Base-by-base conservation (phyloP, 2,797 vertebrate genomes). In the Sebastes vulpes region DNA sequence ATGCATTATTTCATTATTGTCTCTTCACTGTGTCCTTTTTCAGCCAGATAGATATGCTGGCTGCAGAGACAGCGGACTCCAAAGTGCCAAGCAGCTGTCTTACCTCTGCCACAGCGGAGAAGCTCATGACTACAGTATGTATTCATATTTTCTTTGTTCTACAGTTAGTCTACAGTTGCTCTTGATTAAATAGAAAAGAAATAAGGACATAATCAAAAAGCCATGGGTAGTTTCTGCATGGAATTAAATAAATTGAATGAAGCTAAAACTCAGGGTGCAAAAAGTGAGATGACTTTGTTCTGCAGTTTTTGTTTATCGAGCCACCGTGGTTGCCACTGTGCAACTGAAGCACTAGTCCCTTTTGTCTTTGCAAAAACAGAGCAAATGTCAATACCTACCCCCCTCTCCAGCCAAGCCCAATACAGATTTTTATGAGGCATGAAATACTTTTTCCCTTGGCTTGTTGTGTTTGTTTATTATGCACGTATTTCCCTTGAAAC, bases 11-110 rank as follows among this genome's bases (percentile, higher is more conserved):
- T 88, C 20, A 60, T 31, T 75, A 28, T 81, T 75, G 52, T 67
- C 3, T 81, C 53, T 72, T 67, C n/a, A 60, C 9, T 26, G 9
- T 63, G 23, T 61, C 20, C 9, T 68, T 72, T 56, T 86, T 70
- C 68, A 92, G 81, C 64, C 96, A 95, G 88, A 95, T 96, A 89
- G 96, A 88, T 91, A 91, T 89, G 16, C 92, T 92, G 71, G 94
- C 96, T 89, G 95, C 97, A 82, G 93, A 71, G 50, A 75, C 46
- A 4, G 52, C 14, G 0, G 54, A 73, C 10, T 79, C 67, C 21
- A 70, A 72, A 83, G 72, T 75, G 59, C 46, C 52, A n/a, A 74
- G 65, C 26, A 35, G 56, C 58, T 67, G 12, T 68, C 29, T 63
- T 12, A 18, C 42, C 8, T 66, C 75, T 70, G 25, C 79, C 18